These are phyloP conservation scores for Psix sp. DNA, from an alignment of 1,140 invertebrate species.

Conservation along the genomic window DNA sequence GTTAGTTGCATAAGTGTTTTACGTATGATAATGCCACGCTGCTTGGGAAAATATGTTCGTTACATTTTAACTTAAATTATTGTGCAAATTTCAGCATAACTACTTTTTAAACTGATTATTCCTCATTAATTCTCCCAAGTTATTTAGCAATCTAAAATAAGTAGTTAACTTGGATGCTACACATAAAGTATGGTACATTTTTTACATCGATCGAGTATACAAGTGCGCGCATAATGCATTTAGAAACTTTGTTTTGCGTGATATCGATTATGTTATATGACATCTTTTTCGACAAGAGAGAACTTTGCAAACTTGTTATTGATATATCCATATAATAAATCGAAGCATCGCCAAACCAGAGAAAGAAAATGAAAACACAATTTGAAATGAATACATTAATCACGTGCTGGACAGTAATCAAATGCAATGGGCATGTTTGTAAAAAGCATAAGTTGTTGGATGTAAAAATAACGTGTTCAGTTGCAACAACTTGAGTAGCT, in stretches of 20 bases:
- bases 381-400: conserved; percentile 29
- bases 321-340: conserved; percentile 25
- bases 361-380: conserved; percentile 29
- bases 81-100: conserved; percentile 10
- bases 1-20: conserved; percentile 22
- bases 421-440: conserved; percentile 27
- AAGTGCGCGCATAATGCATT: too few relatives aligned
- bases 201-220: too few relatives aligned
- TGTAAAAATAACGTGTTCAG: too few relatives aligned
- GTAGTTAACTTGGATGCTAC: too few relatives aligned
- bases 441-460: conserved; percentile 36
- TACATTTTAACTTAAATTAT: conserved; percentile 21
- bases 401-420: conserved; percentile 39
- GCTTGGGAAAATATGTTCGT: conserved; percentile 16
- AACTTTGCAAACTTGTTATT: conserved; percentile 29
- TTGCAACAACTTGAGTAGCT: too few relatives aligned
- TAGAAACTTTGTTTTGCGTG: too few relatives aligned
- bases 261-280: neutral
- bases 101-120: neutral
- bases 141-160: conserved; percentile 6
- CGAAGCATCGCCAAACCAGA: conserved; percentile 27
- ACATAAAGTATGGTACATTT: too few relatives aligned
- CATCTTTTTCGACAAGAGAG: conserved; percentile 1
- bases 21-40: conserved; percentile 3
- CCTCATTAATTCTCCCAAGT: conserved; percentile 10